Percentiles rank a stretch among this genome's conserved stretches.
These are phyloP conservation scores for Neodiprion fabricii DNA, from an alignment of 1,140 invertebrate species.

Conservation along the genomic window DNA sequence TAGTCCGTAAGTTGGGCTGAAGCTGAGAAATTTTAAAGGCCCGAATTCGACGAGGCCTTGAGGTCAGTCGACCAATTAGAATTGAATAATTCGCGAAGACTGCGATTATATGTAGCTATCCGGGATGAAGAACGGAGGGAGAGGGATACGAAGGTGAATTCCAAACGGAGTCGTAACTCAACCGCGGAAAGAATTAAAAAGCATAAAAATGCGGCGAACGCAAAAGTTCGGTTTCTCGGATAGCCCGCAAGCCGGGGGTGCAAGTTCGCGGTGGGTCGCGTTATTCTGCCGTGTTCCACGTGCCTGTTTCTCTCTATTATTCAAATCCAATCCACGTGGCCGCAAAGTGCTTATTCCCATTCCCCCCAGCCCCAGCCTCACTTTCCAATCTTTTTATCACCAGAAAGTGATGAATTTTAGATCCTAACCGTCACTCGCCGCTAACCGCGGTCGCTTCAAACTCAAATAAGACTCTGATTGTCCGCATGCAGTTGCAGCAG, in stretches of 20 bases:
- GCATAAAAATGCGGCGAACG: conserved; percentile 4
- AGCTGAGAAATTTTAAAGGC: not conserved
- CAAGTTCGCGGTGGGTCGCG: too few relatives aligned
- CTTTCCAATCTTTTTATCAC: conserved; percentile 4
- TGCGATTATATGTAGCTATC: too few relatives aligned
- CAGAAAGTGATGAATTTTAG: not conserved
- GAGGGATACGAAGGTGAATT: not conserved
- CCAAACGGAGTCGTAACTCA: not conserved
- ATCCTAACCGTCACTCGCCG: not conserved
- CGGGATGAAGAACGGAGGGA: not conserved
- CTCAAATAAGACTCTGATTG: too few relatives aligned
- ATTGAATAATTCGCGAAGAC: not conserved
- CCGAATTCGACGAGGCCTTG: not conserved
- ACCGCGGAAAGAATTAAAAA: conserved; percentile 1
- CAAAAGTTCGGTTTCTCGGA: not conserved
- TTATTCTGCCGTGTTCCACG: not conserved
- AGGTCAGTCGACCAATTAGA: not conserved
- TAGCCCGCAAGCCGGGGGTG: not conserved
- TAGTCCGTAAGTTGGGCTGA: not conserved
- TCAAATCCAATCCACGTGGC: conserved; percentile 1
- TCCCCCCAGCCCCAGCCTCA: not conserved
- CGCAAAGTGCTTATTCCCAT: conserved; percentile 5
- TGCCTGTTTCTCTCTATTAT: not conserved
- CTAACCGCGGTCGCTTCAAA: too few relatives aligned
- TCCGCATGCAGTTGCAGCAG: too few relatives aligned